Evolutionary conservation across 1,140 invertebrate genomes (phyloP).

Genomic region (Andricus grossulariae): DNA sequence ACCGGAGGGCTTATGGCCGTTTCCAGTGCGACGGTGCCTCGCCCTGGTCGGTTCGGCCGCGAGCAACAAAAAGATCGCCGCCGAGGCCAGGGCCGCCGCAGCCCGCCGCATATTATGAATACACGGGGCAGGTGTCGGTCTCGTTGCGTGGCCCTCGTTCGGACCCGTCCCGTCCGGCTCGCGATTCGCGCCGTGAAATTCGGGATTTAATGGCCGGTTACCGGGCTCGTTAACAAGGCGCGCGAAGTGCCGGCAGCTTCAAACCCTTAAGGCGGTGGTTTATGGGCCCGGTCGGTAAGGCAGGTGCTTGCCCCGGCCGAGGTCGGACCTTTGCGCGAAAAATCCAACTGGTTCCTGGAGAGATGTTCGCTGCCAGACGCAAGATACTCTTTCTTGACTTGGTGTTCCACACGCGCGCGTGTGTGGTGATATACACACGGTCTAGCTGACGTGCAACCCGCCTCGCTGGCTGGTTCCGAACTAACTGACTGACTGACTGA

Average conservation of each 20-base stretch:
- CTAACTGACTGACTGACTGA: conserved; percentile 73
- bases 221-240: conserved; percentile 10
- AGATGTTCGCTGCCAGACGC: not conserved
- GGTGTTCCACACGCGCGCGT: conserved; percentile 14
- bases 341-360: not conserved
- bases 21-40: conserved; percentile 67
- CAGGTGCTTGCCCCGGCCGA: conserved; percentile 34
- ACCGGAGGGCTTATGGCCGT: conserved; percentile 70
- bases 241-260: not conserved
- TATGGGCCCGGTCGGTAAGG: conserved; percentile 35
- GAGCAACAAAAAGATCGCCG: conserved; percentile 53
- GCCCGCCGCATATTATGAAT: conserved; percentile 65
- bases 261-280: not conserved
- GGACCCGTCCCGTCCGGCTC: conserved; percentile 23
- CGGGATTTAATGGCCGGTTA: conserved; percentile 48
- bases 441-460: conserved; percentile 57
- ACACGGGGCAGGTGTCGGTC: conserved; percentile 32
- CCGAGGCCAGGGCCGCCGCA: conserved; percentile 60
- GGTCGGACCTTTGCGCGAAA: conserved; percentile 13
- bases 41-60: conserved; percentile 52
- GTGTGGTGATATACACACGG: conserved; percentile 30
- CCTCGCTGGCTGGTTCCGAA: conserved; percentile 61
- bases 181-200: conserved; percentile 42
- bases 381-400: not conserved
- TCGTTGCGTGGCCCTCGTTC: conserved; percentile 35